Conservation (phyloP, 2,113 vertebrate genomes). For the Alces alces region DNA sequence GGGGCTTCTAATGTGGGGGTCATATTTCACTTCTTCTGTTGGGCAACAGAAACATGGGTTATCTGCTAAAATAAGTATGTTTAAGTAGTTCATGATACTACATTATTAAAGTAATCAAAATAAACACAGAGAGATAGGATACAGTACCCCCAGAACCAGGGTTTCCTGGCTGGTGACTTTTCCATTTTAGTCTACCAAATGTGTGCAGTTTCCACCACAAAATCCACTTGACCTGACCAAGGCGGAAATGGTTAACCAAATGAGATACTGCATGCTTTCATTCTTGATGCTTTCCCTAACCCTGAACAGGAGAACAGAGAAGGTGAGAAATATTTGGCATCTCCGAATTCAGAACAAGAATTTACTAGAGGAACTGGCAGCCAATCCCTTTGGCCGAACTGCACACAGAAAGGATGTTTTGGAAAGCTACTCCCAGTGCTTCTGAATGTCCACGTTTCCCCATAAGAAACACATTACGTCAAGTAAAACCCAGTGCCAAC, state of each 20-base stretch:
- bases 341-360: neutral
- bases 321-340: neutral
- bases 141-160: neutral
- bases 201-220: neutral
- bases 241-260: neutral
- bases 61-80: neutral
- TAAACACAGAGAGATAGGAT: neutral
- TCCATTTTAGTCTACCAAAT: neutral
- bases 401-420: neutral
- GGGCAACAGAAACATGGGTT: neutral
- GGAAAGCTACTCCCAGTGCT: neutral
- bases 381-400: neutral
- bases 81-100: neutral
- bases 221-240: neutral
- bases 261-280: neutral
- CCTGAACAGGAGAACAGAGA: neutral
- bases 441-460: neutral
- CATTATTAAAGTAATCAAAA: neutral
- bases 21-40: neutral
- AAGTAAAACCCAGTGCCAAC: neutral
- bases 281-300: neutral
- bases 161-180: neutral
- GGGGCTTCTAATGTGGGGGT: neutral
- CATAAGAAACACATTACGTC: neutral
- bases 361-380: neutral